Percentiles rank a stretch among this genome's conserved stretches.
phyloP scores from a whole-genome alignment of 23 tunicate species.

The Styela clava region DNA sequence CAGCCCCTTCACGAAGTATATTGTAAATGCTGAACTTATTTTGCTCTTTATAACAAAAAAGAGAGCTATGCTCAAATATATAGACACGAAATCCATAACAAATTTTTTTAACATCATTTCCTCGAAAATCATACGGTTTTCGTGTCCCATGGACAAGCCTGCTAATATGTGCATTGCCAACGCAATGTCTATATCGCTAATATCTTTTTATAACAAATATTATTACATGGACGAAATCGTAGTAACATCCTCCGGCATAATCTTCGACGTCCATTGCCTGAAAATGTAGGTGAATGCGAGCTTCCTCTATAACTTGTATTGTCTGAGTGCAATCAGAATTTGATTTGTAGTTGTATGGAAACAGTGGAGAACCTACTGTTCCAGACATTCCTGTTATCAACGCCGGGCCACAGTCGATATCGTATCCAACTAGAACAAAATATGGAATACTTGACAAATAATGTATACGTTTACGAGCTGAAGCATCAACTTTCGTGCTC shows the following conservation, averaged over 20 bases:
- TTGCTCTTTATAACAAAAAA: too few species aligned
- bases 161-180: too few species aligned
- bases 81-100: too few species aligned
- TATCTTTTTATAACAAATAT: too few species aligned
- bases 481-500: too few species aligned
- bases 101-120: too few species aligned
- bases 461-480: neutral
- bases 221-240: conserved; percentile 78
- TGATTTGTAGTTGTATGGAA: conserved; percentile 70
- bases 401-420: conserved; percentile 49
- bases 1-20: too few species aligned
- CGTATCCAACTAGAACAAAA: conserved; percentile 51
- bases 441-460: neutral
- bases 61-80: too few species aligned
- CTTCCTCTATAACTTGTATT: conserved; percentile 45
- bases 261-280: conserved; percentile 78
- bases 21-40: too few species aligned
- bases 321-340: conserved; percentile 64
- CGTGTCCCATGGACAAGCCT: too few species aligned
- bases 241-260: conserved; percentile 75
- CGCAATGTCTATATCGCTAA: too few species aligned
- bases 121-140: too few species aligned
- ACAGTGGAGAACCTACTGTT: conserved; percentile 57
- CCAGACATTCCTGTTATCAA: conserved; percentile 28
- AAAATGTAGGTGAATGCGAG: conserved; percentile 36